Evolutionary conservation across 2,113 vertebrate species (phyloP).

Genomic region (Platichthys flesus): DNA sequence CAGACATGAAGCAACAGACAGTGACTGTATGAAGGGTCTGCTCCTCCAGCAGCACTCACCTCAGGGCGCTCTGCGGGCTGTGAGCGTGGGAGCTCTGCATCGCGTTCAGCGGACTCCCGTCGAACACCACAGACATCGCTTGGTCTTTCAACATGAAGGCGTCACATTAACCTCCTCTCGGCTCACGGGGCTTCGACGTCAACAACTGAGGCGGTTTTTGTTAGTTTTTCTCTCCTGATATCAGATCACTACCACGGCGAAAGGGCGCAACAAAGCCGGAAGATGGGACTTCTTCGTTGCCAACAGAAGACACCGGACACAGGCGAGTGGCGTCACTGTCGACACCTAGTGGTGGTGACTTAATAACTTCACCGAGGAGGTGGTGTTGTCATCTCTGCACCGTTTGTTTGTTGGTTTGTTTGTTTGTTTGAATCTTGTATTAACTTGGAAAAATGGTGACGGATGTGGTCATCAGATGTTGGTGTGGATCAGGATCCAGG

Average conservation of each 20-base stretch:
- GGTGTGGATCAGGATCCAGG: too few species aligned
- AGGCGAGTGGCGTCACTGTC: background rate
- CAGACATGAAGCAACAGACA: too few species aligned
- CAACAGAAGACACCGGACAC: too few species aligned
- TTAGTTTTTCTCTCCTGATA: constrained; percentile 17
- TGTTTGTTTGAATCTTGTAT: too few species aligned
- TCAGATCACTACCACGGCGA: constrained; percentile 35
- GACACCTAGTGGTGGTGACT: constrained; percentile 52
- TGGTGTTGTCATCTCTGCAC: too few species aligned
- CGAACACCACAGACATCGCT: constrained; percentile 82
- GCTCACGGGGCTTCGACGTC: background rate
- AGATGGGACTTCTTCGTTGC: constrained; percentile 55
- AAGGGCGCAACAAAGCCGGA: constrained; percentile 59
- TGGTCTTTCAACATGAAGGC: constrained; percentile 49
- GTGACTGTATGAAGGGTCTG: background rate
- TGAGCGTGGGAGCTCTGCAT: constrained; percentile 81
- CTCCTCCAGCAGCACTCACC: constrained; percentile 66
- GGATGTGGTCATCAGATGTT: too few species aligned
- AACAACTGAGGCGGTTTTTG: background rate
- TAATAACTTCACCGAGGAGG: background rate
- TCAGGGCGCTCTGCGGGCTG: constrained; percentile 71
- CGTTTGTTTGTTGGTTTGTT: too few species aligned
- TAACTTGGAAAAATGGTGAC: too few species aligned
- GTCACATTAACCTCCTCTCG: constrained; percentile 54
- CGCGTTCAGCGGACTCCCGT: constrained; percentile 78